Evolutionary conservation across 92 coral and sea anemone species (phyloP).

Genomic region (Palythoa grandiflora): DNA sequence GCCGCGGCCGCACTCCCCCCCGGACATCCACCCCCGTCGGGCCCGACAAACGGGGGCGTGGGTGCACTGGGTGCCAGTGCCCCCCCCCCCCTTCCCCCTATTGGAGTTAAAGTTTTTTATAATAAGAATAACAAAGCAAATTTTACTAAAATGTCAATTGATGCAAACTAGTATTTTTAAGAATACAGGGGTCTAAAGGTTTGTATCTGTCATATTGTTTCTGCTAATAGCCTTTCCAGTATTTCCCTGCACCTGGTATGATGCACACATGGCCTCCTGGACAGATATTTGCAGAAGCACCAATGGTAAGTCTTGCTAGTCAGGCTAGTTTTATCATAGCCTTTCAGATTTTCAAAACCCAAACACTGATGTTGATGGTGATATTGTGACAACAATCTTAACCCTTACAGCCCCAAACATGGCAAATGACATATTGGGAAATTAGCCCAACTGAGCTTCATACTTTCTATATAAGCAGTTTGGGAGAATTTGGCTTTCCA

Average conservation of each 20-base stretch:
- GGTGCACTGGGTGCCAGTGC: too few relatives aligned
- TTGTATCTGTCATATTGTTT: not conserved
- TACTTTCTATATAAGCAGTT: too few relatives aligned
- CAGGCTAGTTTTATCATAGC: not conserved
- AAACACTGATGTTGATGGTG: not conserved
- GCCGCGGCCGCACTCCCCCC: too few relatives aligned
- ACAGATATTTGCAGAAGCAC: conserved; percentile 70
- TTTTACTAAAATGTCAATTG: not conserved
- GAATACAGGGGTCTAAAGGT: not conserved
- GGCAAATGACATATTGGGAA: too few relatives aligned
- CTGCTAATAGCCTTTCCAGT: conserved; percentile 65
- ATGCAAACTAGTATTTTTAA: not conserved
- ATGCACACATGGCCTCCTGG: conserved; percentile 86
- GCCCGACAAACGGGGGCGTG: too few relatives aligned
- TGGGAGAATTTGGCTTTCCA: too few relatives aligned
- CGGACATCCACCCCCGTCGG: too few relatives aligned
- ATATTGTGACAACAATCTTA: too few relatives aligned
- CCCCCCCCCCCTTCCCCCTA: too few relatives aligned
- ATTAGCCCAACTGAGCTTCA: too few relatives aligned
- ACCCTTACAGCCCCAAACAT: too few relatives aligned
- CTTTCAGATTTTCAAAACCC: not conserved
- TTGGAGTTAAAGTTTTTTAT: too few relatives aligned
- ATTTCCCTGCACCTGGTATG: conserved; percentile 76
- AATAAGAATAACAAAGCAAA: not conserved
- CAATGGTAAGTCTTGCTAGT: conserved; percentile 60